Percentiles rank a stretch among this genome's conserved stretches.
Evolutionary conservation across 2,888 invertebrate genomes (phyloP).

Genomic region (Epiblema foenella): DNA sequence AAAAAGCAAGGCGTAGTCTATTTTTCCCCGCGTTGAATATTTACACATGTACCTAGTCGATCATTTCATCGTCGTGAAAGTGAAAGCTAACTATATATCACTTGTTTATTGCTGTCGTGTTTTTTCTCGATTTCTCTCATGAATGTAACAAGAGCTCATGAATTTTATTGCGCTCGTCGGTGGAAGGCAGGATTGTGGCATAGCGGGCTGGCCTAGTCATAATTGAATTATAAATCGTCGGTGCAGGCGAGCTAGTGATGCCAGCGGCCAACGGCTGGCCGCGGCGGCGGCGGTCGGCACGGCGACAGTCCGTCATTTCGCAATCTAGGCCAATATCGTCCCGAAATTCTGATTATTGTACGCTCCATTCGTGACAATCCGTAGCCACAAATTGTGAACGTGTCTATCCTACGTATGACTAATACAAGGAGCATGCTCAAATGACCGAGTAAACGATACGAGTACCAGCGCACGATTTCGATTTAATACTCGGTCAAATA

Average conservation of each 20-base stretch:
- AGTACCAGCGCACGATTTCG: slow-evolving; percentile 21
- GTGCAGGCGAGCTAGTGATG: slow-evolving; percentile 37
- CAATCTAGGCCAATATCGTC: slow-evolving; percentile 58
- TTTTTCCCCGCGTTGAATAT: slow-evolving; percentile 11
- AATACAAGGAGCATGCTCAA: slow-evolving; percentile 56
- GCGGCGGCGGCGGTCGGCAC: slow-evolving; percentile 36
- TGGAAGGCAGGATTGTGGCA: slow-evolving; percentile 53
- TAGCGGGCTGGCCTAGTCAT: slow-evolving; percentile 57
- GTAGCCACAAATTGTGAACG: slow-evolving; percentile 68
- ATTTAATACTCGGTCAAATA: slow-evolving; percentile 27
- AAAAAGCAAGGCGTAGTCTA: slow-evolving; percentile 2
- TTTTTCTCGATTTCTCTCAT: slow-evolving; percentile 61
- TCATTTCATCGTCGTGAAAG: slow-evolving; percentile 23
- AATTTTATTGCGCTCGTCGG: slow-evolving; percentile 62
- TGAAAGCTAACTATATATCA: slow-evolving; percentile 43
- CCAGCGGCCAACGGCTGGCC: slow-evolving; percentile 26
- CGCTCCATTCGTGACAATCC: slow-evolving; percentile 66
- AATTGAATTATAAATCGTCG: slow-evolving; percentile 64
- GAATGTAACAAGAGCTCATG: slow-evolving; percentile 66
- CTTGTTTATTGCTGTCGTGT: slow-evolving; percentile 56
- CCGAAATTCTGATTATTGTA: slow-evolving; percentile 64
- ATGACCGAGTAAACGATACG: slow-evolving; percentile 29
- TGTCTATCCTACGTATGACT: slow-evolving; percentile 58
- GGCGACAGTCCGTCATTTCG: slow-evolving; percentile 51
- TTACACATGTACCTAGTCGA: slow-evolving; percentile 29